Base-by-base conservation (phyloP, 2,113 vertebrate genomes). In the Telmatochromis sp. region DNA sequence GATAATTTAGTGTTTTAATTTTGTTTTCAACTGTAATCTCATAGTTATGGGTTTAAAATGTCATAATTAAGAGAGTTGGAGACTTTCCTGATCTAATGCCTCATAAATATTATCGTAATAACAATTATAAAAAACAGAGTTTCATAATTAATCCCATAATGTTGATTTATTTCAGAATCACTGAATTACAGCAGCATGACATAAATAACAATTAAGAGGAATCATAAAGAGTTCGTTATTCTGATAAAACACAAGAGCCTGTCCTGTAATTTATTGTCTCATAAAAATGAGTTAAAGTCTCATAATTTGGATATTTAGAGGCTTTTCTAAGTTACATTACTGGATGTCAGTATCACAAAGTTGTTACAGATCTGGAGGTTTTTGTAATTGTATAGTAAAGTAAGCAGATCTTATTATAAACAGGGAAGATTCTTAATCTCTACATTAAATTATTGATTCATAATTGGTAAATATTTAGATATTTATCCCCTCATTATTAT, bases 291-390 rank as follows among this genome's bases (percentile, higher is more conserved):
- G 35, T 70, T 70, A 42, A 70, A 70, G 0, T 70, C 1, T 70
- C 35, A 70, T 14, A 0, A 42, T 23, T 1, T 14, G n/a, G 35
- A 68, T 37, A 14, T 68, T 68, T 21, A 0, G 65, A 70, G 65
- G 35, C 7, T 23, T 70, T 70, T 21, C 3, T 23, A 70, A 70
- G 21, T 15, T 70, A 70, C 21, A 70, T 23, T 23, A 42, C 37
- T 1, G n/a, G n/a, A 42, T 23, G 5, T 70, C 37, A 70, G 35
- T 5, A 4, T 68, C 63, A 68, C 58, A 19, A 35, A n/a, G 60
- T 12, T 7, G 9, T 65, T 65, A 35, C 31, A 35, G 60, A n/a
- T 65, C 60, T 65, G 60, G 31, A 35, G 60, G 17, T 35, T 65
- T 73, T 45, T 45, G 21, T 45, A 23, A 70, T 70, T 70, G 0